phyloP scores from a whole-genome alignment of 2,888 invertebrate species.

The Stenodema calcarata region DNA sequence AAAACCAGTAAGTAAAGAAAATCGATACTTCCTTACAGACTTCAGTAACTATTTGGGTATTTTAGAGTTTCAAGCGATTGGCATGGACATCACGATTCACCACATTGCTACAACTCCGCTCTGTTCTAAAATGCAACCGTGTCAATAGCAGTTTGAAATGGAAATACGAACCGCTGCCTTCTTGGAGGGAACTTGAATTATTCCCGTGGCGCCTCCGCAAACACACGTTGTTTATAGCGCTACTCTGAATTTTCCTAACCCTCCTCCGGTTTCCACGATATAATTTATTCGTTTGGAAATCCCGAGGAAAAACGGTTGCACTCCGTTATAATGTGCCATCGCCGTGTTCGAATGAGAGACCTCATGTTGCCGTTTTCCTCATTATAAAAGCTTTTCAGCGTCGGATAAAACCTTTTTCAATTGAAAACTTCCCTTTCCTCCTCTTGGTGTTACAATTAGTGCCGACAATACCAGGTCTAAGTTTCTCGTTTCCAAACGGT shows the following conservation, averaged over 20 bases:
- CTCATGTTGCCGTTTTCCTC: not conserved
- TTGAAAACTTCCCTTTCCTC: not conserved
- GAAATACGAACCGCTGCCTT: too few species aligned
- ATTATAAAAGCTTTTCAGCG: not conserved
- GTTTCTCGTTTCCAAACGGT: not conserved
- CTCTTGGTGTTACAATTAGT: not conserved
- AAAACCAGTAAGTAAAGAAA: too few species aligned
- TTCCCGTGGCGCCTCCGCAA: not conserved
- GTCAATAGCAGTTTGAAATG: not conserved
- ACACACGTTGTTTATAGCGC: not conserved
- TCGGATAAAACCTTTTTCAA: not conserved
- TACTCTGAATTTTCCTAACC: not conserved
- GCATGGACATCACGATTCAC: too few species aligned
- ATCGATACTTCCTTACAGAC: too few species aligned
- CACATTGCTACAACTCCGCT: too few species aligned
- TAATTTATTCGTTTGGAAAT: not conserved
- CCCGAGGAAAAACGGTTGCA: not conserved
- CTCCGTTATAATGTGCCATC: not conserved
- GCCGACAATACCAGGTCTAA: not conserved
- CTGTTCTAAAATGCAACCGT: not conserved
- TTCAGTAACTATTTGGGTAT: too few species aligned
- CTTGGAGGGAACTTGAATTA: too few species aligned
- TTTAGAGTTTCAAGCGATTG: too few species aligned
- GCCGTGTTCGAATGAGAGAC: not conserved
- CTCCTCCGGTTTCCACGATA: not conserved